These are phyloP conservation scores for Uria aalge DNA, from an alignment of 2,113 vertebrate genomes.

Conservation along the genomic window DNA sequence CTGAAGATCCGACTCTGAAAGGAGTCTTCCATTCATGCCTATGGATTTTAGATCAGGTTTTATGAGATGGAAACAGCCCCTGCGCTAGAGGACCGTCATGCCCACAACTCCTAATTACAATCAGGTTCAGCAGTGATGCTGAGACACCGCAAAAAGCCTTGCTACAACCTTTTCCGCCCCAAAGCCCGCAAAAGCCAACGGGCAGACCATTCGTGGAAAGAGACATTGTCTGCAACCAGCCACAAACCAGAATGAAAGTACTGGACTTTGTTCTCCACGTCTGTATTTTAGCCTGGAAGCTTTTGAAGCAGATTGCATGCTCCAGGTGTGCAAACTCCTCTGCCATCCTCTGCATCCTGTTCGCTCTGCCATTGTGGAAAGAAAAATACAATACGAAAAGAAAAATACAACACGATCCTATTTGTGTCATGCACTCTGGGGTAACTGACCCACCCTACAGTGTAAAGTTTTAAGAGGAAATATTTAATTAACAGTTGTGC, in stretches of 20 bases:
- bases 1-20: background rate
- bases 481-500: background rate
- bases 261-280: background rate
- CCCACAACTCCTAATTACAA: background rate
- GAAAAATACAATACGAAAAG: background rate
- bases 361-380: background rate
- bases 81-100: background rate
- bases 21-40: background rate
- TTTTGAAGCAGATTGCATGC: background rate
- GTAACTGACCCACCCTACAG: background rate
- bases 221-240: background rate
- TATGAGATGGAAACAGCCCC: background rate
- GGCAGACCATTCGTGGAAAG: background rate
- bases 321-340: background rate
- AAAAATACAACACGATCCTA: background rate
- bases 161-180: background rate
- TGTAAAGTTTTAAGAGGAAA: background rate
- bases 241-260: background rate
- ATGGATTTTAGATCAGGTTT: background rate
- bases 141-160: background rate
- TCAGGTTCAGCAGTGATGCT: background rate
- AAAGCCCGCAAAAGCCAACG: background rate
- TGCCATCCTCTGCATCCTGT: background rate
- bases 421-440: background rate
- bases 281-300: background rate